These are phyloP conservation scores for Cnemophilus loriae DNA, from an alignment of 2,113 vertebrate genomes.

Conservation along the genomic window DNA sequence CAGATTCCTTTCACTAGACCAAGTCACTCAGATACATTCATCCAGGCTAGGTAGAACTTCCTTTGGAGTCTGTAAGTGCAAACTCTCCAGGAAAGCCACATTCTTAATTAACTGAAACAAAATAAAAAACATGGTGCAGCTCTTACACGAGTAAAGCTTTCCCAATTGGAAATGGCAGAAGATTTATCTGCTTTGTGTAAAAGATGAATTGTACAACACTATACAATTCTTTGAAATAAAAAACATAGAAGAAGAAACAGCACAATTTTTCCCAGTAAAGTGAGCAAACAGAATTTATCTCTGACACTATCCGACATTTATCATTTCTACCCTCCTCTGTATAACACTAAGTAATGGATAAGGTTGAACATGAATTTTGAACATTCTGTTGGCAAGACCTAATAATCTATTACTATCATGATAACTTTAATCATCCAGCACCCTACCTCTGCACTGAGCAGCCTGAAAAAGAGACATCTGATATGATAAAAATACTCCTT, in stretches of 20 bases:
- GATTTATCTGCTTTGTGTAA: not conserved
- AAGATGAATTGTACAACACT: not conserved
- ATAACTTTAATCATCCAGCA: not conserved
- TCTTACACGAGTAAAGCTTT: not conserved
- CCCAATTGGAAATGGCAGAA: not conserved
- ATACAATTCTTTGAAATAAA: not conserved
- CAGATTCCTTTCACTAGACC: not conserved
- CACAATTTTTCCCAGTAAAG: not conserved
- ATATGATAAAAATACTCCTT: not conserved
- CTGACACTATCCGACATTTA: not conserved
- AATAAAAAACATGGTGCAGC: not conserved
- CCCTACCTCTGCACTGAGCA: not conserved
- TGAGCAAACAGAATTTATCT: not conserved
- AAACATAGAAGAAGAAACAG: not conserved
- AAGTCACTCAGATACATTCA: not conserved
- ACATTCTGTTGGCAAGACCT: not conserved
- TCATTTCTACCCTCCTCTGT: not conserved
- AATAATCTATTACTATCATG: not conserved
- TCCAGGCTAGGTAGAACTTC: not conserved
- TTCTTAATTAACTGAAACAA: not conserved
- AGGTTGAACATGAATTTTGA: not conserved
- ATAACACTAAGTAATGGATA: not conserved
- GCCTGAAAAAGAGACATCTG: not conserved
- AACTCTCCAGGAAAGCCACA: not conserved
- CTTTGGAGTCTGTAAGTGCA: not conserved